Percentiles rank a stretch among this genome's conserved stretches.
These are phyloP conservation scores for Vulpes vulpes DNA, from an alignment of 2,113 vertebrate genomes.

Conservation along the genomic window DNA sequence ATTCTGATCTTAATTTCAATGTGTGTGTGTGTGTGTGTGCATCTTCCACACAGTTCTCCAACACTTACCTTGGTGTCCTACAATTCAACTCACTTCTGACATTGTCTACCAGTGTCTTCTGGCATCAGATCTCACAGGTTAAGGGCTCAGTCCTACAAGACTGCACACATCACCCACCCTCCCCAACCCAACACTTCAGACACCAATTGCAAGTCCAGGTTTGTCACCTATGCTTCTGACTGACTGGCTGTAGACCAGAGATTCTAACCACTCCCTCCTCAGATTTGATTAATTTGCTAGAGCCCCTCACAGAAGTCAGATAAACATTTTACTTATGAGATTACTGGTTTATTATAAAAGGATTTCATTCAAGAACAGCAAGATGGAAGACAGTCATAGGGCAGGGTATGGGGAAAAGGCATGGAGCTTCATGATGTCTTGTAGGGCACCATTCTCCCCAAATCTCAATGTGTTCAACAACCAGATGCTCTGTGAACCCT, in stretches of 20 bases:
- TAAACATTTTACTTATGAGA: not conserved
- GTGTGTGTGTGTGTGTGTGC: no score
- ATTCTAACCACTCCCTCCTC: not conserved
- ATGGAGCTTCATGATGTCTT: not conserved
- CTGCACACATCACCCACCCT: not conserved
- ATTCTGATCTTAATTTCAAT: not conserved
- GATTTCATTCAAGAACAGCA: not conserved
- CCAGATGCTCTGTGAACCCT: not conserved
- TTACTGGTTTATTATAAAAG: not conserved
- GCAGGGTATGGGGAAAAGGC: not conserved
- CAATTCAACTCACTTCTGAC: not conserved
- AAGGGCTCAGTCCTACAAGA: not conserved
- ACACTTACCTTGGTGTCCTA: not conserved
- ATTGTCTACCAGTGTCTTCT: no score
- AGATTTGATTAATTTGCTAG: not conserved
- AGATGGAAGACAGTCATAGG: not conserved
- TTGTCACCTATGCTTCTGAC: not conserved
- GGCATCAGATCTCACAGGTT: not conserved
- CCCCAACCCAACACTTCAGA: not conserved
- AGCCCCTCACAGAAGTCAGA: not conserved
- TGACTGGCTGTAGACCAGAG: not conserved
- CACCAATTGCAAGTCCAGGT: not conserved
- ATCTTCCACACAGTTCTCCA: not conserved
- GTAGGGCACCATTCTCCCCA: not conserved
- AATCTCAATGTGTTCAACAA: not conserved